Percentiles rank a stretch among this genome's conserved stretches.
These are phyloP conservation scores for Apocheima hispidaria DNA, from an alignment of 2,888 invertebrate genomes.

Conservation along the genomic window DNA sequence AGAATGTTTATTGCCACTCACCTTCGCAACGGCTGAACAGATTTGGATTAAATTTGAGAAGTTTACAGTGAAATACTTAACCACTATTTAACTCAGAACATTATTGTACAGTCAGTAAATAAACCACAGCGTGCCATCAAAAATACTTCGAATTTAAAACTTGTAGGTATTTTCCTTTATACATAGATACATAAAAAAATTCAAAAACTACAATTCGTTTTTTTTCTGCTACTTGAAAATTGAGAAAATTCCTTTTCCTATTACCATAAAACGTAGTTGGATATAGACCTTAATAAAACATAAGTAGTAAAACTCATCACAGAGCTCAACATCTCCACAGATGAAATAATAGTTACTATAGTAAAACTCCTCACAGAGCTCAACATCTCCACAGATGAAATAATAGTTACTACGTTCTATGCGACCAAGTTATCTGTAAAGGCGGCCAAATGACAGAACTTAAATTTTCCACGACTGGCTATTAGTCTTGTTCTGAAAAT, in stretches of 20 bases:
- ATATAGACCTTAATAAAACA: slow-evolving; percentile 16
- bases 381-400: slow-evolving; percentile 6
- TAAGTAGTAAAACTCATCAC: slow-evolving; percentile 13
- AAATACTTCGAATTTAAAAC: too few species aligned
- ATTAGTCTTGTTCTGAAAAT: not conserved
- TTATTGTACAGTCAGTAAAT: too few species aligned
- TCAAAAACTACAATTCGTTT: not conserved
- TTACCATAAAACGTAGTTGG: slow-evolving; percentile 19
- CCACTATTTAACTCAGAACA: too few species aligned
- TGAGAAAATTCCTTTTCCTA: slow-evolving; percentile 21
- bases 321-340: slow-evolving; percentile 11
- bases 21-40: too few species aligned
- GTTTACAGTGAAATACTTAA: too few species aligned
- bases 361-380: slow-evolving; percentile 15
- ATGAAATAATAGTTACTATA: not conserved
- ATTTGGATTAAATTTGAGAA: too few species aligned
- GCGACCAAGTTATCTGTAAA: not conserved
- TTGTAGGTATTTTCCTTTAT: not conserved
- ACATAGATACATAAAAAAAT: not conserved
- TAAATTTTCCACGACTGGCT: not conserved
- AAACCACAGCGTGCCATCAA: too few species aligned
- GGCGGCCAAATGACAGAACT: not conserved
- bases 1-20: too few species aligned
- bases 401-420: not conserved
- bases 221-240: not conserved